Base-by-base conservation (phyloP, 2,888 invertebrate genomes). In the Dusona sp. region DNA sequence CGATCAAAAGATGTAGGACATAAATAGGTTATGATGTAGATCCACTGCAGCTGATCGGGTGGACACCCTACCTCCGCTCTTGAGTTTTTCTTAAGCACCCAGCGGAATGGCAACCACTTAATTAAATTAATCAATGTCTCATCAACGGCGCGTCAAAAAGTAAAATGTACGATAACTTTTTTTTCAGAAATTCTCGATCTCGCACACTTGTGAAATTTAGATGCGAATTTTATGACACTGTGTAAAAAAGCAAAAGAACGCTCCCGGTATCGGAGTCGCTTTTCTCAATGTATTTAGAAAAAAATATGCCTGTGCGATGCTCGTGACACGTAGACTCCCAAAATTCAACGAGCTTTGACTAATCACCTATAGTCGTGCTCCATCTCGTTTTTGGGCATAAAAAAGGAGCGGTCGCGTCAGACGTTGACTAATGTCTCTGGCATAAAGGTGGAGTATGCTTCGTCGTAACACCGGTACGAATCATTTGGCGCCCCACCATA, bases 311-410 rank as follows among this genome's bases (percentile, higher is more conserved):
- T 1, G 29, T n/a, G 61, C 65, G 78, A 68, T 61, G 19, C 64
- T 67, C 45, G 65, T 45, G 74, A 83, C 70, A 51, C 82, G 57
- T 51, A 64, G 42, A 38, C 22, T 48, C 48, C 45, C 77, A 6
- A 68, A 83, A 83, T 83, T 83, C 79, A 85, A 83, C 85, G 79
- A 67, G 81, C 81, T 87, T 84, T 87, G 83, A 87, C 81, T 87
- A 87, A 87, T 87, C 75, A 86, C 73, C 73, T 38, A 38, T 61
- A 48, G 65, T 51, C 54, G 74, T 61, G 68, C 67, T 67, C 67
- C 48, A 61, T 73, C 82, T 45, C 45, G 79, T 42, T 57, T 48
- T 29, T 54, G 68, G 57, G 78, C 57, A 73, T 61, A 88, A 70
- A 83, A 85, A 86, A 85, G 84, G 87, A 84, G 87, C 85, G 83